Evolutionary conservation across 2,888 invertebrate species (phyloP).

Genomic region (Dinocampus coccinellae): DNA sequence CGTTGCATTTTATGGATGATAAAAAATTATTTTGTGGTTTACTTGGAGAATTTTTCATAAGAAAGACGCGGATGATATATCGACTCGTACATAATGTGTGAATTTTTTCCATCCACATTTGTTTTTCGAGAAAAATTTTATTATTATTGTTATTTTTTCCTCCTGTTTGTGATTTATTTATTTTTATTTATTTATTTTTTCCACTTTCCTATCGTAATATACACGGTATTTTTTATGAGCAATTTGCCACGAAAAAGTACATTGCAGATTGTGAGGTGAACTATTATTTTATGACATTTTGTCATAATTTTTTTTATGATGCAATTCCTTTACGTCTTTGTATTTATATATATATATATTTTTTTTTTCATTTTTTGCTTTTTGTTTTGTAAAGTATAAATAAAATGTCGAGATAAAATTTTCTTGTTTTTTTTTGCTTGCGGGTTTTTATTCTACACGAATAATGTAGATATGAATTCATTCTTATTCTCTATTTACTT

Average conservation of each 20-base stretch:
- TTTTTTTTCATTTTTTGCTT: neutral
- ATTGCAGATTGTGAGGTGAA: neutral
- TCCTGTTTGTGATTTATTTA: too few species aligned
- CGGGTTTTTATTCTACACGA: too few species aligned
- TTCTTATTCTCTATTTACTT: neutral
- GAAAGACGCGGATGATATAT: neutral
- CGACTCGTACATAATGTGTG: conserved; percentile 5
- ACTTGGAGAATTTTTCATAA: neutral
- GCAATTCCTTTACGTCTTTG: neutral
- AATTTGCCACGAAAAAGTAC: neutral
- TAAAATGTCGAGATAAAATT: neutral
- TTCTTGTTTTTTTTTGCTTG: neutral
- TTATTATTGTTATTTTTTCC: too few species aligned
- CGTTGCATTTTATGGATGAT: neutral
- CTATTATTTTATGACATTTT: neutral
- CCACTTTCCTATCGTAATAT: conserved; percentile 7
- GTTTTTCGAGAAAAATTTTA: neutral
- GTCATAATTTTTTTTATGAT: neutral
- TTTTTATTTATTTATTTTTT: too few species aligned
- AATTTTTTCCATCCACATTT: neutral
- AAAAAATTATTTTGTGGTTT: neutral
- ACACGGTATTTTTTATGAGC: conserved; percentile 1
- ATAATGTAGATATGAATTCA: too few species aligned
- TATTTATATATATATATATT: too few species aligned
- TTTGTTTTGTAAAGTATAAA: neutral